A percentile compares a stretch with the other conserved stretches of the same genome.
Evolutionary conservation across 1,140 invertebrate genomes (phyloP).

Genomic region (Drosophila malerkotliana): DNA sequence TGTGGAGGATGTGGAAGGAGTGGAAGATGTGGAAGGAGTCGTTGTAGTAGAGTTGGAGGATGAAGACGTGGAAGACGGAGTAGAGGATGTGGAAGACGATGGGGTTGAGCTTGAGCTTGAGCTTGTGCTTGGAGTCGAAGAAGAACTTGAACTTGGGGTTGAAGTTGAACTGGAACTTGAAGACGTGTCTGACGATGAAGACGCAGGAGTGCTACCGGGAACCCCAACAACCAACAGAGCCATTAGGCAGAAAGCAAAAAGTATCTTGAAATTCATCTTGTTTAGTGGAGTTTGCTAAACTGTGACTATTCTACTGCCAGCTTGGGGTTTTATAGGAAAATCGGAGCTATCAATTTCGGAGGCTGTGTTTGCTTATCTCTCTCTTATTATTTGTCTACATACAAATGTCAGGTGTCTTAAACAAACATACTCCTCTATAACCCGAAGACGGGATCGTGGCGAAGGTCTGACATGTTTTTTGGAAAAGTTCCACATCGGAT

Average conservation of each 20-base stretch:
- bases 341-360: neutral
- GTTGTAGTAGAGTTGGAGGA: neutral
- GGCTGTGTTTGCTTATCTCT: constrained; percentile 7
- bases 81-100: too few relatives aligned
- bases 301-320: neutral
- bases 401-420: constrained; percentile 13
- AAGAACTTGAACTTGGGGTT: neutral
- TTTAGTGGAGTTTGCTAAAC: neutral
- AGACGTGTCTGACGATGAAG: neutral
- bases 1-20: too few relatives aligned
- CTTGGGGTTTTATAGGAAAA: neutral
- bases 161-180: neutral
- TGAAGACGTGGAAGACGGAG: neutral
- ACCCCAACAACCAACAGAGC: neutral
- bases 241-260: neutral
- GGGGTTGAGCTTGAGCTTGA: too few relatives aligned
- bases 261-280: neutral
- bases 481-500: neutral
- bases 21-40: neutral
- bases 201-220: neutral
- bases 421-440: constrained; percentile 1
- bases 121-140: too few relatives aligned
- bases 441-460: neutral
- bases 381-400: neutral
- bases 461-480: neutral